A percentile compares a stretch with the other conserved stretches of the same genome.
phyloP scores from a whole-genome alignment of 2,888 invertebrate genomes.

The Monochamus alternatus region DNA sequence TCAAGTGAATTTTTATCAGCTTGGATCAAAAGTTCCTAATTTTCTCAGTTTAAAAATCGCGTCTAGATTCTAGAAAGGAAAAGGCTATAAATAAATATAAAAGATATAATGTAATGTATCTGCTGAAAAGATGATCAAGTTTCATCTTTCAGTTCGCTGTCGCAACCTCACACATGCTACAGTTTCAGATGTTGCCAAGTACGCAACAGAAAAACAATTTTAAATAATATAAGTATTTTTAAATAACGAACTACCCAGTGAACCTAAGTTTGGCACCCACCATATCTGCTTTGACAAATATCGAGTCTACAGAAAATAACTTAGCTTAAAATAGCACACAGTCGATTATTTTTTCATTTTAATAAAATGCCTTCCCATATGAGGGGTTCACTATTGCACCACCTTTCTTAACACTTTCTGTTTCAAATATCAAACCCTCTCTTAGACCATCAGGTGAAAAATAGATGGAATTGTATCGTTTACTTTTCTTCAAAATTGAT shows the following conservation, averaged over 20 bases:
- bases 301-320: not conserved
- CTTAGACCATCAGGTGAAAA: not conserved
- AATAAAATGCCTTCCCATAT: not conserved
- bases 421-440: slow-evolving; percentile 15
- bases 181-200: slow-evolving; percentile 6
- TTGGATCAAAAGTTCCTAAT: too few relatives aligned
- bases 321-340: not conserved
- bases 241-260: slow-evolving; percentile 7
- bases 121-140: not conserved
- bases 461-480: too few relatives aligned
- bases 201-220: slow-evolving; percentile 10
- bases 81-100: not conserved
- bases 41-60: too few relatives aligned
- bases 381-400: slow-evolving; percentile 14
- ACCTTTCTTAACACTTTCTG: slow-evolving; percentile 15
- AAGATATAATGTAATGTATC: not conserved
- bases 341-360: not conserved
- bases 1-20: too few relatives aligned
- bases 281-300: slow-evolving; percentile 6
- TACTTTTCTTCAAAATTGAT: too few relatives aligned
- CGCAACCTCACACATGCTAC: slow-evolving; percentile 5
- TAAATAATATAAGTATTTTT: slow-evolving; percentile 12
- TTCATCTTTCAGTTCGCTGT: not conserved
- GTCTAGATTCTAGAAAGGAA: not conserved
- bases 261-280: not conserved